Percentiles rank a stretch among this genome's conserved stretches.
phyloP scores from a whole-genome alignment of 37 sponge, comb jelly and placozoan species.

The Cliona cf. orientalis region DNA sequence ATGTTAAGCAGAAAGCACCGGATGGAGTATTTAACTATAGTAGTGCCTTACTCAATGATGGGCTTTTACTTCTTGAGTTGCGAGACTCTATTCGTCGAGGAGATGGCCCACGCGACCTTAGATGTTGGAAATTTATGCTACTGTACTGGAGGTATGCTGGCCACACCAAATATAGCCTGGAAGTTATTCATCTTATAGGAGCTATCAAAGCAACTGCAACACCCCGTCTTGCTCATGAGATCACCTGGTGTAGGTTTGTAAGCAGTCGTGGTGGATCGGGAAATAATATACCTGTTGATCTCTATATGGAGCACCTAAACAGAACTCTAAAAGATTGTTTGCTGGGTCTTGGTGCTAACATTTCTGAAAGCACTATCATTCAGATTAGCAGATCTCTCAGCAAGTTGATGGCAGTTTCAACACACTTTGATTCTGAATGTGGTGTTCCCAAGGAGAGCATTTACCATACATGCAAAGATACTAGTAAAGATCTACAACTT shows the following conservation, averaged over 20 bases:
- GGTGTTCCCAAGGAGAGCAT: constrained; percentile 1
- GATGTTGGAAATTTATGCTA: constrained; percentile 64
- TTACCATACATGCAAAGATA: not conserved
- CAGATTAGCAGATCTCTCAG: constrained; percentile 32
- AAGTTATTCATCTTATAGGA: constrained; percentile 24
- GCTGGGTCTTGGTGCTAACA: constrained; percentile 50
- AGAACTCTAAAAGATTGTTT: constrained; percentile 36
- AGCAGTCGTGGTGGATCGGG: constrained; percentile 31
- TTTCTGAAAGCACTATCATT: constrained; percentile 28
- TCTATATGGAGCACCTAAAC: constrained; percentile 56
- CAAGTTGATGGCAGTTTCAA: constrained; percentile 7
- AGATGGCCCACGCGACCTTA: constrained; percentile 36
- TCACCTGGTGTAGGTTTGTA: constrained; percentile 40
- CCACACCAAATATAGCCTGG: constrained; percentile 36
- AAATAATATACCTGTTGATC: constrained; percentile 53
- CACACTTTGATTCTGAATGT: constrained; percentile 27
- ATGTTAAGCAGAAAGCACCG: not conserved
- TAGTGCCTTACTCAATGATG: constrained; percentile 39
- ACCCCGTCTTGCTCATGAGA: constrained; percentile 34
- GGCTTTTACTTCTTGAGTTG: constrained; percentile 46
- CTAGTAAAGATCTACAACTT: constrained; percentile 22
- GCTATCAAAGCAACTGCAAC: constrained; percentile 37
- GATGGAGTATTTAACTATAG: constrained; percentile 47
- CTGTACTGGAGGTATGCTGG: constrained; percentile 31
- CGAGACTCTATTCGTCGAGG: constrained; percentile 53